Conservation (phyloP, 2,797 vertebrate species). For the Cirrhinus mrigala region DNA sequence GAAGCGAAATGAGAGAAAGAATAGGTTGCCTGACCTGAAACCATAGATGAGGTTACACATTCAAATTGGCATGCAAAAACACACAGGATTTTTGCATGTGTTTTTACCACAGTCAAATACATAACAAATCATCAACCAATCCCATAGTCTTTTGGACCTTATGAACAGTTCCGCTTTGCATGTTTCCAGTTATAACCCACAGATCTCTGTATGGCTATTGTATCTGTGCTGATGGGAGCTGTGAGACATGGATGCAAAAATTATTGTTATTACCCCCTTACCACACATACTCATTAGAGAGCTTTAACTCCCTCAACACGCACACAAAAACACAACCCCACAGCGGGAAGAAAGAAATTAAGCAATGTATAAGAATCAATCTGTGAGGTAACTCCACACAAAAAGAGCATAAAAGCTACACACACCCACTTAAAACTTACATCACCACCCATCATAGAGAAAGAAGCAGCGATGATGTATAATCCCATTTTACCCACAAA, state of each 20-base stretch:
- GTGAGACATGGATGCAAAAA: conserved; percentile 7
- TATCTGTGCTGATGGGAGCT: neutral
- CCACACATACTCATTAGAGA: conserved; percentile 9
- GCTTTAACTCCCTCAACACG: neutral
- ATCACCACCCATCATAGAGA: neutral
- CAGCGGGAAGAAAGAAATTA: neutral
- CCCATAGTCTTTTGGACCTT: neutral
- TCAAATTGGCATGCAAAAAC: conserved; percentile 35
- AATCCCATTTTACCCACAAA: neutral
- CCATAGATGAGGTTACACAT: conserved; percentile 9
- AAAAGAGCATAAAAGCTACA: conserved; percentile 19
- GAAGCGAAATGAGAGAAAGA: neutral
- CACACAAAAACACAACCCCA: neutral
- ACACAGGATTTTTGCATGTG: conserved; percentile 33
- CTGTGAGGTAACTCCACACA: neutral
- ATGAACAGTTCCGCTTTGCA: conserved; percentile 50
- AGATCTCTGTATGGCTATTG: conserved; percentile 8
- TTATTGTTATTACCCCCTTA: conserved; percentile 26
- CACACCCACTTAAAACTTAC: neutral
- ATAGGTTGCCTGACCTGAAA: neutral
- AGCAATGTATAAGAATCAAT: neutral
- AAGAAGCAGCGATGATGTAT: neutral
- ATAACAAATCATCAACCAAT: conserved; percentile 28
- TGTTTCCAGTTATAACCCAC: conserved; percentile 39
- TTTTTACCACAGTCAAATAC: conserved; percentile 50